phyloP scores from a whole-genome alignment of 1,140 invertebrate species.

The Nixonia krombeini region DNA sequence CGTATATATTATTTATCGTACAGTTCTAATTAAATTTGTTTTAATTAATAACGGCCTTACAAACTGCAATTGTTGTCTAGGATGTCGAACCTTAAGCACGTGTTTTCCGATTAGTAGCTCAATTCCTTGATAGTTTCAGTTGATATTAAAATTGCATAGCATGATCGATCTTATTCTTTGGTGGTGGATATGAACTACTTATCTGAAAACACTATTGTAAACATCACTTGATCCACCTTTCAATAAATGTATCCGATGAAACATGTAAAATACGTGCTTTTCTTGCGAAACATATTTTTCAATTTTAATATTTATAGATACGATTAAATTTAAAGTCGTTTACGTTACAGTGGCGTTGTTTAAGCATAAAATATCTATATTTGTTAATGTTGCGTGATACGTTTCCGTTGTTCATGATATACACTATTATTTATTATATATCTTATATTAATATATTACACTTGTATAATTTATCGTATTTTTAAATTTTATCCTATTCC shows the following conservation, averaged over 20 bases:
- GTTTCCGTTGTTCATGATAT: not conserved
- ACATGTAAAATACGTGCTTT: no score
- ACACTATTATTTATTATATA: no score
- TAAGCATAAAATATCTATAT: not conserved
- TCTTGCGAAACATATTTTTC: not conserved
- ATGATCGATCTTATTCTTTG: no score
- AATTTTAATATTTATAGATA: conserved; percentile 2
- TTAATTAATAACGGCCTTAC: no score
- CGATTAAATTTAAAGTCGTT: not conserved
- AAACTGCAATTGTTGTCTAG: no score
- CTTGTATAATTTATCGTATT: no score
- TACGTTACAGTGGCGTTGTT: no score
- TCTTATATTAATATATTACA: no score
- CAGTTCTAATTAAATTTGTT: not conserved
- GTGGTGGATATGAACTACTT: conserved; percentile 1
- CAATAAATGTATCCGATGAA: not conserved
- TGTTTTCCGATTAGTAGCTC: not conserved
- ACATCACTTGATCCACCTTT: conserved; percentile 20
- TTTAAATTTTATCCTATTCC: no score
- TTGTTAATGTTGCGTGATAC: not conserved
- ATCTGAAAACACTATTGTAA: conserved; percentile 12
- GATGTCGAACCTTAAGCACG: not conserved
- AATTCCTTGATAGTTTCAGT: conserved; percentile 6
- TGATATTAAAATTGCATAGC: no score
- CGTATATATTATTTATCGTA: not conserved